A percentile compares a stretch with the other conserved stretches of the same genome.
Evolutionary conservation across 2,888 invertebrate species (phyloP).

Genomic region (Pseudococcus longispinus): DNA sequence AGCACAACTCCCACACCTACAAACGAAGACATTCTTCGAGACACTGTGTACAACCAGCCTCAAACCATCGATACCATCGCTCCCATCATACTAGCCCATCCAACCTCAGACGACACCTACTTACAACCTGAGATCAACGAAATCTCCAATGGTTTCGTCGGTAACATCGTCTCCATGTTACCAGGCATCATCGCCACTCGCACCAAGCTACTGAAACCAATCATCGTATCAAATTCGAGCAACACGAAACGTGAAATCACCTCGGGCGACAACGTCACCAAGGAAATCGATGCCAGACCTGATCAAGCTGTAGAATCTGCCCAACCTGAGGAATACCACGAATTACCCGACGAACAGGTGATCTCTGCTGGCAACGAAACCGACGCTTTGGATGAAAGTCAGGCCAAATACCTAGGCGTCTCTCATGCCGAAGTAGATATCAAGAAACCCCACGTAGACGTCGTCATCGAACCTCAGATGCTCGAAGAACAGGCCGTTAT

Average conservation of each 20-base stretch:
- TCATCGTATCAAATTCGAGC: conserved; percentile 15
- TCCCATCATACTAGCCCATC: neutral
- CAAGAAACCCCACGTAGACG: conserved; percentile 8
- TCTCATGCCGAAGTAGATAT: neutral
- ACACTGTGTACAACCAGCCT: neutral
- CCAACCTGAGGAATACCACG: conserved; percentile 34
- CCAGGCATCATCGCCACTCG: neutral
- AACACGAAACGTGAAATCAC: neutral
- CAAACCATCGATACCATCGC: neutral
- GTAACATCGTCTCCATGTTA: conserved; percentile 50
- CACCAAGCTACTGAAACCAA: conserved; percentile 32
- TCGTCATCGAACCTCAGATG: conserved; percentile 50
- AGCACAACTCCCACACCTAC: neutral
- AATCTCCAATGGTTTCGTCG: conserved; percentile 49
- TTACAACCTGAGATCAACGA: conserved; percentile 50
- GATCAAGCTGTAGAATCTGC: neutral
- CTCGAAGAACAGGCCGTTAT: conserved; percentile 51
- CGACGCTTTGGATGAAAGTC: neutral
- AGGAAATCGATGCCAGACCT: neutral
- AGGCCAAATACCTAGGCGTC: neutral
- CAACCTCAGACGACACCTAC: conserved; percentile 7
- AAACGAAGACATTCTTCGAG: neutral
- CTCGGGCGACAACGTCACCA: neutral
- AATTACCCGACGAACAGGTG: conserved; percentile 4
- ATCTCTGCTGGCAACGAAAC: neutral